phyloP scores from a whole-genome alignment of 2,113 vertebrate genomes.

The Argyrosomus japonicus region DNA sequence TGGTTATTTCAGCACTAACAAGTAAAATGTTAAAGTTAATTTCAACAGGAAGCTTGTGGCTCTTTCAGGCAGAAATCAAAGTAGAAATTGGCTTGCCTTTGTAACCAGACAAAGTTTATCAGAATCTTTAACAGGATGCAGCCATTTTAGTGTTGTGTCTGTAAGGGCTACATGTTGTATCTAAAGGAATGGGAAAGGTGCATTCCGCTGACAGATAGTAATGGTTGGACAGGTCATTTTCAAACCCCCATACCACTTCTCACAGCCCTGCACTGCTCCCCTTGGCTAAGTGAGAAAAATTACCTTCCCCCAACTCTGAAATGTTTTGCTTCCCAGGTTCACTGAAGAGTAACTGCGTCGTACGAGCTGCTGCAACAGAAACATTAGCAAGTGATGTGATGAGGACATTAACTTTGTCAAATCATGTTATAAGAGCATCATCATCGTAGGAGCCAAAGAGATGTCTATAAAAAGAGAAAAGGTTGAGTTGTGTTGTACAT shows the following conservation, averaged over 20 bases:
- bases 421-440: background rate
- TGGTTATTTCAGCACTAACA: background rate
- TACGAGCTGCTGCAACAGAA: conserved; percentile 17
- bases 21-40: background rate
- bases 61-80: background rate
- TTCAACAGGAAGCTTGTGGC: background rate
- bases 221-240: conserved; percentile 13
- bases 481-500: background rate
- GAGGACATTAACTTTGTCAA: background rate
- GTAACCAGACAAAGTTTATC: background rate
- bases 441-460: background rate
- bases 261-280: conserved; percentile 6
- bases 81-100: background rate
- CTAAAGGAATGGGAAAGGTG: background rate
- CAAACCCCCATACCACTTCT: conserved; percentile 21
- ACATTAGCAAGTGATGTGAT: conserved; percentile 1
- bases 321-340: conserved; percentile 47
- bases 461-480: background rate
- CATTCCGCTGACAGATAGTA: background rate
- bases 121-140: background rate
- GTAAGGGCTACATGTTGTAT: background rate
- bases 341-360: conserved; percentile 32
- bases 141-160: background rate
- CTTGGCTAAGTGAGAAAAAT: conserved; percentile 40
- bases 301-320: conserved; percentile 17